A percentile compares a stretch with the other conserved stretches of the same genome.
Evolutionary conservation across 2,888 invertebrate genomes (phyloP).

Genomic region (Choristoneura rosaceana): DNA sequence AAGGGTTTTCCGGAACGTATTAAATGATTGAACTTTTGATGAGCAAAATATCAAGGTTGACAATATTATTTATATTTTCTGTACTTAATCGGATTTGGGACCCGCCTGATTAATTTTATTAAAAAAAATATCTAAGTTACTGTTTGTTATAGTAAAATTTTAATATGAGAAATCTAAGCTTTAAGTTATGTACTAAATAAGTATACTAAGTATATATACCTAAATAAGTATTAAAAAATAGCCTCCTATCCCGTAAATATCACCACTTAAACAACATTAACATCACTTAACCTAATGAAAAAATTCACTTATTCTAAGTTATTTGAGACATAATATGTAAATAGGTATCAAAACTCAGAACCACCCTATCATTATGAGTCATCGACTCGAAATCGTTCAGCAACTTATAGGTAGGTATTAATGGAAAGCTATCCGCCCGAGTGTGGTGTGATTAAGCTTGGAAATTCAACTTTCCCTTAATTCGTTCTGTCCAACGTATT

Average conservation of each 20-base stretch:
- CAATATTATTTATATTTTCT: too few species aligned
- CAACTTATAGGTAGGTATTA: background rate
- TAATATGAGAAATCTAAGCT: too few species aligned
- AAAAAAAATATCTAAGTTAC: background rate
- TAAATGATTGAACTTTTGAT: background rate
- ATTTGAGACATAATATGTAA: too few species aligned
- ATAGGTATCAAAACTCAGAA: background rate
- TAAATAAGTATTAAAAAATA: too few species aligned
- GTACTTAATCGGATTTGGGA: too few species aligned
- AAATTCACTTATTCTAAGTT: too few species aligned
- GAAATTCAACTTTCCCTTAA: conserved; percentile 30
- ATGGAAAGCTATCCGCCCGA: conserved; percentile 23
- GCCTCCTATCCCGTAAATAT: too few species aligned
- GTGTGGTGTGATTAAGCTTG: conserved; percentile 1
- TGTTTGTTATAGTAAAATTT: too few species aligned
- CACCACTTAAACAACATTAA: too few species aligned
- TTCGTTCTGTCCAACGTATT: background rate
- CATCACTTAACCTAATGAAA: too few species aligned
- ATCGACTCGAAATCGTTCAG: background rate
- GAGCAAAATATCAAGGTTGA: background rate
- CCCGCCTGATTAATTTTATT: background rate
- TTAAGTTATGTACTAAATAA: too few species aligned
- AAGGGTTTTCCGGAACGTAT: background rate
- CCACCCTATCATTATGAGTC: background rate
- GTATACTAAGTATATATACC: too few species aligned